These are phyloP conservation scores for Carabus problematicus DNA, from an alignment of 2,888 invertebrate genomes.

Conservation along the genomic window DNA sequence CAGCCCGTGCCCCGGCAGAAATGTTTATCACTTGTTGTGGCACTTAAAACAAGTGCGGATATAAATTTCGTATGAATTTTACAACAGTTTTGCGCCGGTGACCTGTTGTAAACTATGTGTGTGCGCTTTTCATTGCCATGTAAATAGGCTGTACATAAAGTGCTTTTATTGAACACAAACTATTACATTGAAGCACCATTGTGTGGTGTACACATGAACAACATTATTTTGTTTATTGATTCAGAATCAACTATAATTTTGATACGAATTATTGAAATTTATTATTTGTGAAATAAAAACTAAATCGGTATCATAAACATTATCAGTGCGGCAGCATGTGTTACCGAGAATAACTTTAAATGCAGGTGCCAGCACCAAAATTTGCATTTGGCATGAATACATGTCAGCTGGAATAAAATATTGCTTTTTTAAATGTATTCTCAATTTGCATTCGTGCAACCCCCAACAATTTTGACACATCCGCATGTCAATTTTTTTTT, in stretches of 20 bases:
- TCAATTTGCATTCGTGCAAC: conserved; percentile 28
- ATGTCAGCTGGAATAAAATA: conserved; percentile 33
- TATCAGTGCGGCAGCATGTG: conserved; percentile 20
- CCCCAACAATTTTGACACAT: conserved; percentile 16
- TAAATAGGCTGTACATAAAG: background rate
- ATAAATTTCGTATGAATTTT: no score
- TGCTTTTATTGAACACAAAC: background rate
- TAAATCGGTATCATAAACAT: conserved; percentile 11
- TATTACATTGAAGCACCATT: no score
- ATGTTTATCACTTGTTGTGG: no score
- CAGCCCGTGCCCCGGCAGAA: no score
- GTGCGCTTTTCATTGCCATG: background rate
- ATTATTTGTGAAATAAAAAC: background rate
- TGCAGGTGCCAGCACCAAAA: conserved; percentile 33
- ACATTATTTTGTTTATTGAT: no score
- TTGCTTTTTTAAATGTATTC: conserved; percentile 37
- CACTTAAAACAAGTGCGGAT: no score
- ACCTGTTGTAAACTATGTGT: no score
- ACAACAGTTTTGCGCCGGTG: no score
- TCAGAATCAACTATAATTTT: background rate
- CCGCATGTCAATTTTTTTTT: conserved; percentile 1
- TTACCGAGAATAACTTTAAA: conserved; percentile 33
- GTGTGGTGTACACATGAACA: no score
- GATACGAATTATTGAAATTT: background rate
- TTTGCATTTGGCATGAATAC: conserved; percentile 34